Evolutionary conservation across 1,140 invertebrate species (phyloP).

Genomic region (Drosophila hydei): DNA sequence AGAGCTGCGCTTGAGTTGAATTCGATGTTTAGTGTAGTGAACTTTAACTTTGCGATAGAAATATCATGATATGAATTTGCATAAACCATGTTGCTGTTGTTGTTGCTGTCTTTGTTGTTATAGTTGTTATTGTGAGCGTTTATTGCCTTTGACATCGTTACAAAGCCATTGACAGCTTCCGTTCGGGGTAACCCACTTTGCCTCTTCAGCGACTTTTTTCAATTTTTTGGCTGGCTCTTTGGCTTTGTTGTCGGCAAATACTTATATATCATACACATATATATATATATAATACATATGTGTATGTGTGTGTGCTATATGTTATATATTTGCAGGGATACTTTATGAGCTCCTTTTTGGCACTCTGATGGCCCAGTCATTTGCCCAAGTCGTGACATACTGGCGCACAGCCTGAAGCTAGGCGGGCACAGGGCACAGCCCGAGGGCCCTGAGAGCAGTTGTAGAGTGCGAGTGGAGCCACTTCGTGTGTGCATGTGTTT

Average conservation of each 20-base stretch:
- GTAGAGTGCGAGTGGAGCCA: constrained; percentile 15
- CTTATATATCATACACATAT: constrained; percentile 42
- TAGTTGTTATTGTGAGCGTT: constrained; percentile 40
- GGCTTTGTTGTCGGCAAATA: constrained; percentile 62
- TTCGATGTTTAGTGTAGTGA: background rate
- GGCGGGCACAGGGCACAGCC: background rate
- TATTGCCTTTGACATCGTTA: constrained; percentile 76
- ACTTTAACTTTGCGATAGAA: background rate
- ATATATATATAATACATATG: constrained; percentile 7
- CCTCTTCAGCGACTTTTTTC: constrained; percentile 4
- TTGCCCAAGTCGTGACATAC: constrained; percentile 76
- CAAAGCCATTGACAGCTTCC: constrained; percentile 74
- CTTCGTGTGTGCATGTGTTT: background rate
- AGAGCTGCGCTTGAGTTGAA: background rate
- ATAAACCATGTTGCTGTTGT: constrained; percentile 20
- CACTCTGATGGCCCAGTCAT: constrained; percentile 78
- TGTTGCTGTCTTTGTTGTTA: constrained; percentile 35
- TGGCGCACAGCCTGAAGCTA: constrained; percentile 50
- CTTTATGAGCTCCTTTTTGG: constrained; percentile 79
- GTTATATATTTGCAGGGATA: constrained; percentile 44
- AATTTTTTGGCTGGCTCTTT: constrained; percentile 47
- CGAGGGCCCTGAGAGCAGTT: background rate
- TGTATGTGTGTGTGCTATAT: constrained; percentile 9
- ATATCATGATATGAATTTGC: constrained; percentile 35
- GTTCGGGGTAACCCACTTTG: constrained; percentile 44